Evolutionary conservation across 37 sponge, comb jelly and placozoan genomes (phyloP).

Genomic region (Diacarnus erythraeanus): DNA sequence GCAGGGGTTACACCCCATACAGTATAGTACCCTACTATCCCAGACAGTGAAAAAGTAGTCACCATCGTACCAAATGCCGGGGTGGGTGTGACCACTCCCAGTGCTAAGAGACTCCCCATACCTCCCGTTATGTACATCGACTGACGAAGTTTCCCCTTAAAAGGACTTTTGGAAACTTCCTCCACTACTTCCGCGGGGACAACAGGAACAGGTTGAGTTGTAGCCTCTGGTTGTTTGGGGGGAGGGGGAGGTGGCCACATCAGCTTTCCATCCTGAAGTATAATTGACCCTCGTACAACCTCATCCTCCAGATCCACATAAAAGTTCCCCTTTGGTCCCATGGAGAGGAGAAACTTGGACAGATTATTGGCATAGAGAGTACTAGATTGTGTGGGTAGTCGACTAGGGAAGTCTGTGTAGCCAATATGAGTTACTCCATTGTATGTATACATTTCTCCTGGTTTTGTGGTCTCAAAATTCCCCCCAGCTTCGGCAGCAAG

Average conservation of each 20-base stretch:
- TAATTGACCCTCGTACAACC: slow-evolving; percentile 87
- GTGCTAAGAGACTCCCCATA: slow-evolving; percentile 68
- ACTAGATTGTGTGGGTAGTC: slow-evolving; percentile 87
- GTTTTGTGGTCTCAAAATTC: slow-evolving; percentile 83
- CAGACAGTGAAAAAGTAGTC: slow-evolving; percentile 85
- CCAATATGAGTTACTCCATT: slow-evolving; percentile 91
- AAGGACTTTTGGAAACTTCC: slow-evolving; percentile 38
- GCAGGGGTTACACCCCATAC: slow-evolving; percentile 96
- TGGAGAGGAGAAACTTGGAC: slow-evolving; percentile 59
- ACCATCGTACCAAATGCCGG: slow-evolving; percentile 88
- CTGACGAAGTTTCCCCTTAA: slow-evolving; percentile 57
- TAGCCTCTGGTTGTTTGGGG: slow-evolving; percentile 28
- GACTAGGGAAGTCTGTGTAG: slow-evolving; percentile 90
- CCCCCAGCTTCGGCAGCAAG: slow-evolving; percentile 94
- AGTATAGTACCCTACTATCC: slow-evolving; percentile 91
- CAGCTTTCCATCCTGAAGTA: slow-evolving; percentile 67
- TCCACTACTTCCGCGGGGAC: slow-evolving; percentile 69
- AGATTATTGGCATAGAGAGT: slow-evolving; percentile 93
- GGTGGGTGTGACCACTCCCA: slow-evolving; percentile 72
- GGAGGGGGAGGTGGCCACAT: slow-evolving; percentile 91
- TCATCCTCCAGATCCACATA: slow-evolving; percentile 84
- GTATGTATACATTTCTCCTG: slow-evolving; percentile 77
- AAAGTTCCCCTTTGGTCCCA: slow-evolving; percentile 55
- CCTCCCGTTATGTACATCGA: slow-evolving; percentile 72
- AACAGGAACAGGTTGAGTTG: slow-evolving; percentile 18